These are phyloP conservation scores for Chiloscyllium plagiosum DNA, from an alignment of 2,113 vertebrate species.

Conservation along the genomic window DNA sequence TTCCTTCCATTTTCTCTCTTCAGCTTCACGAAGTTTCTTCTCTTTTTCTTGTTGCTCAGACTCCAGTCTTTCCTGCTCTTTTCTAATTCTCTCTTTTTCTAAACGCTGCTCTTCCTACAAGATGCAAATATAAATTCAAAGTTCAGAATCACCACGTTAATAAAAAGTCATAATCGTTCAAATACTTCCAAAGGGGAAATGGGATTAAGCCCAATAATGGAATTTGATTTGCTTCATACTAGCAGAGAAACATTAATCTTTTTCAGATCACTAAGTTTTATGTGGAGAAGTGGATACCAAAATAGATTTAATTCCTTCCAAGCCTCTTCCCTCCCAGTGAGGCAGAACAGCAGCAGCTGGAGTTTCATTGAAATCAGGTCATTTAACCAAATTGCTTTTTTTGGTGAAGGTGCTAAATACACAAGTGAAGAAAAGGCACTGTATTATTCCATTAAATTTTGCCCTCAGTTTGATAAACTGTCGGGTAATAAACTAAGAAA, in stretches of 20 bases:
- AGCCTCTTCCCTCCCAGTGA: too few species aligned
- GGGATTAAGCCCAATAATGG: too few species aligned
- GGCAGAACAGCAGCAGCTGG: background rate
- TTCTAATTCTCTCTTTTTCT: constrained; percentile 29
- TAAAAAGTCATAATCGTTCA: too few species aligned
- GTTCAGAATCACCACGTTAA: too few species aligned
- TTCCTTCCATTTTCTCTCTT: constrained; percentile 44
- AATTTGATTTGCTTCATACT: background rate
- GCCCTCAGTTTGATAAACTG: too few species aligned
- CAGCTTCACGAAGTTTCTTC: constrained; percentile 41
- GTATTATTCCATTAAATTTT: background rate
- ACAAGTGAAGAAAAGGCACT: background rate
- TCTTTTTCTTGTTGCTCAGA: constrained; percentile 40
- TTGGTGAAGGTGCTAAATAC: background rate
- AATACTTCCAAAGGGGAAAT: too few species aligned
- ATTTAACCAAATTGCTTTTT: background rate
- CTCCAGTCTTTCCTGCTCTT: constrained; percentile 43
- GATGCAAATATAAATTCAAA: background rate
- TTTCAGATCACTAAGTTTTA: too few species aligned
- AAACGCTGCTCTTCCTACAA: constrained; percentile 21
- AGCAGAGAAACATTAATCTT: background rate
- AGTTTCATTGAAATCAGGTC: background rate
- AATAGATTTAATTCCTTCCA: background rate
- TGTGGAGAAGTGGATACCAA: background rate
- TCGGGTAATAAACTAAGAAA: too few species aligned